These are phyloP conservation scores for Camelus dromedarius DNA, from an alignment of 2,113 vertebrate species.

Conservation along the genomic window DNA sequence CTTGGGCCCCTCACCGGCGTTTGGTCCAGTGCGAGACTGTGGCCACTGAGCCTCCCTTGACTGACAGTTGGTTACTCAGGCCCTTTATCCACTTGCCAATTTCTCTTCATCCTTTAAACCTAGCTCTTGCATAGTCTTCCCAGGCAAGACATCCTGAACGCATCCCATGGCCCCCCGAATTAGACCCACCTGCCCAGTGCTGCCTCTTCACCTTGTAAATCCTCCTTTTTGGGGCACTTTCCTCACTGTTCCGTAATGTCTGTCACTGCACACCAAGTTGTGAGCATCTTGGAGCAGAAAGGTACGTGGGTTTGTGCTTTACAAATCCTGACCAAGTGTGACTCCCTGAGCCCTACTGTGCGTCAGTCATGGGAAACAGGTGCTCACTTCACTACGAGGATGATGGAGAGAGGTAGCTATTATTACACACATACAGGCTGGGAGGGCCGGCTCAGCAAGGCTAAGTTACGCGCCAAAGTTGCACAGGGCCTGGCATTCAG, in stretches of 20 bases:
- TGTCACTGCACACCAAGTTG: background rate
- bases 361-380: background rate
- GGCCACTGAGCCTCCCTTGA: background rate
- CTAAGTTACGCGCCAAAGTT: accelerated
- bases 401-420: accelerated
- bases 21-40: background rate
- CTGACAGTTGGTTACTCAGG: background rate
- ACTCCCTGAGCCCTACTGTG: background rate
- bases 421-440: background rate
- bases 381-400: background rate
- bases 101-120: background rate
- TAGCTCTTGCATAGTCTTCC: background rate
- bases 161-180: accelerated
- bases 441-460: background rate
- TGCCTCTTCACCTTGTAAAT: background rate
- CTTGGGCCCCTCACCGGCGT: background rate
- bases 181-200: background rate
- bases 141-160: background rate
- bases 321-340: background rate
- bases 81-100: background rate
- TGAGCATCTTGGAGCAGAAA: background rate
- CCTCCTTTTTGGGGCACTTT: background rate
- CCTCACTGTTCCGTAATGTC: background rate
- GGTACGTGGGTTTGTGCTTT: background rate
- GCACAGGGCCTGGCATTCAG: background rate